Percentiles rank a stretch among this genome's conserved stretches.
Evolutionary conservation across 2,888 invertebrate species (phyloP).

Genomic region (Caenorhabditis sp.): DNA sequence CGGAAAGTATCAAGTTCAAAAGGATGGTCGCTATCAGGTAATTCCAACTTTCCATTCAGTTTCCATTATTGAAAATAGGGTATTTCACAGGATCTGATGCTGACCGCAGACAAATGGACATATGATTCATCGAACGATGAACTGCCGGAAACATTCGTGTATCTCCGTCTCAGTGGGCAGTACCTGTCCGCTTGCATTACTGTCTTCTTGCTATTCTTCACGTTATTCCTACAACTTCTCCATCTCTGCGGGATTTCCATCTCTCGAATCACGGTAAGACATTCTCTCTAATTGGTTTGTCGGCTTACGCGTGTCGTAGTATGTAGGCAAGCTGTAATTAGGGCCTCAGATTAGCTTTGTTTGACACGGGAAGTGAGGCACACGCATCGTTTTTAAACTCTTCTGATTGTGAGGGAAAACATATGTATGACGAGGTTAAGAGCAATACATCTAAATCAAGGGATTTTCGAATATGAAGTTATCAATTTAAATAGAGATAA

Average conservation of each 20-base stretch:
- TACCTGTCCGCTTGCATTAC: slow-evolving; percentile 73
- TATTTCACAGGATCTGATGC: slow-evolving; percentile 70
- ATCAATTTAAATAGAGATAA: not conserved
- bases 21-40: slow-evolving; percentile 68
- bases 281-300: slow-evolving; percentile 42
- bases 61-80: not conserved
- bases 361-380: slow-evolving; percentile 6
- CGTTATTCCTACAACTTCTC: slow-evolving; percentile 75
- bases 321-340: slow-evolving; percentile 31
- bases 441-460: no score
- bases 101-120: slow-evolving; percentile 80
- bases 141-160: slow-evolving; percentile 76
- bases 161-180: slow-evolving; percentile 77
- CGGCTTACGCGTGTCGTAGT: slow-evolving; percentile 7
- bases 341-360: slow-evolving; percentile 55
- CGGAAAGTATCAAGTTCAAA: slow-evolving; percentile 78
- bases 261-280: slow-evolving; percentile 75
- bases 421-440: no score
- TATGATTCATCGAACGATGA: slow-evolving; percentile 67
- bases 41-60: not conserved
- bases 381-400: no score
- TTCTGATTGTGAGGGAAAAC: no score
- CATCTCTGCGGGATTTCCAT: slow-evolving; percentile 73
- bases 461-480: no score
- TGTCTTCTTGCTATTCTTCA: slow-evolving; percentile 72